Percentiles rank a stretch among this genome's conserved stretches.
These are phyloP conservation scores for Falco columbarius DNA, from an alignment of 2,797 vertebrate species.

Conservation along the genomic window DNA sequence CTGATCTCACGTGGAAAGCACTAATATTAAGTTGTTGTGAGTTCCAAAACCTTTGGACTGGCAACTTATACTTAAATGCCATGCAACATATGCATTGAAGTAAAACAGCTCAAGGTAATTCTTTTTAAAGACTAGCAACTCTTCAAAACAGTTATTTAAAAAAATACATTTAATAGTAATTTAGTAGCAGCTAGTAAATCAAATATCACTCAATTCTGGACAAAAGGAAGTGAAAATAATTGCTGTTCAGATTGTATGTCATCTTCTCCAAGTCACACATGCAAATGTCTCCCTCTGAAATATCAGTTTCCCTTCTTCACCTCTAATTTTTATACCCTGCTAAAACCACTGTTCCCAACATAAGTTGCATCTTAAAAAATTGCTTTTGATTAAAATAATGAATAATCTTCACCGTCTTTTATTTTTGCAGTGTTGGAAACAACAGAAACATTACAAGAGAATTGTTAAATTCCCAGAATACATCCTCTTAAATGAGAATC, in stretches of 20 bases:
- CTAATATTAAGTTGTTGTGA: not conserved
- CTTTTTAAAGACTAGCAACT: not conserved
- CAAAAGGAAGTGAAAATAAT: not conserved
- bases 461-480: not conserved
- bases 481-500: not conserved
- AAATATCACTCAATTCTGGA: not conserved
- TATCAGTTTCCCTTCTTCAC: not conserved
- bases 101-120: not conserved
- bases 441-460: not conserved
- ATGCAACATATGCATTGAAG: not conserved
- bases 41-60: not conserved
- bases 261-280: not conserved
- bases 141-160: not conserved
- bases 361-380: not conserved
- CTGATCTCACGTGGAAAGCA: not conserved
- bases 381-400: not conserved
- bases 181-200: not conserved
- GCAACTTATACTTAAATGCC: not conserved
- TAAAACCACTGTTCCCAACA: not conserved
- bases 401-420: not conserved
- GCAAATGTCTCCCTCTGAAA: not conserved
- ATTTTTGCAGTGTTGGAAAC: not conserved
- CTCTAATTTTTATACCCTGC: not conserved
- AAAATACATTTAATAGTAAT: not conserved
- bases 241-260: not conserved